Percentiles rank a stretch among this genome's conserved stretches.
These are phyloP conservation scores for Heliconius melpomene DNA, from an alignment of 1,140 invertebrate species.

Conservation along the genomic window DNA sequence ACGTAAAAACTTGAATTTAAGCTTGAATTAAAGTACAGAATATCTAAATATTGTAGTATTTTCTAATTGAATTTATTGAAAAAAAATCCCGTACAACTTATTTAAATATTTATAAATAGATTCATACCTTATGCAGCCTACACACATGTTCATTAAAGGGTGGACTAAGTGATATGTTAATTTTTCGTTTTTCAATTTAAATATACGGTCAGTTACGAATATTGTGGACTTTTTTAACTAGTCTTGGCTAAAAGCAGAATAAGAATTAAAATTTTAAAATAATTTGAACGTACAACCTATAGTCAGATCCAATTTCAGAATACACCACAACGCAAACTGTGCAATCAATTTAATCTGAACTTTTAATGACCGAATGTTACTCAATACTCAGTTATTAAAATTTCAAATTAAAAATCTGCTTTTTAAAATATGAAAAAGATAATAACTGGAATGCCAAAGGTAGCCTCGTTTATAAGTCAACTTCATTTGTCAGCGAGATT, in stretches of 20 bases:
- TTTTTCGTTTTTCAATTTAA: too few relatives aligned
- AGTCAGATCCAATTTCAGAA: background rate
- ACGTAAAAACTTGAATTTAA: too few relatives aligned
- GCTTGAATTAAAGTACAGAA: too few relatives aligned
- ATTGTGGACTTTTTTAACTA: too few relatives aligned
- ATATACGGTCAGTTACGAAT: too few relatives aligned
- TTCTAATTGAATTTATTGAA: too few relatives aligned
- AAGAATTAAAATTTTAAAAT: background rate
- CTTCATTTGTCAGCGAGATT: slow-evolving; percentile 34
- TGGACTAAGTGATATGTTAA: too few relatives aligned
- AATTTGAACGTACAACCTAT: background rate
- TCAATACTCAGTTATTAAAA: background rate
- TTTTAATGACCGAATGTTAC: background rate
- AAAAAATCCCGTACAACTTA: too few relatives aligned
- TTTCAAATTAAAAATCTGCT: background rate
- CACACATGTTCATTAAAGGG: too few relatives aligned
- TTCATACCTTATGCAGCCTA: too few relatives aligned
- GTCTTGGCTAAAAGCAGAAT: background rate
- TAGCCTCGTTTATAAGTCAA: slow-evolving; percentile 30
- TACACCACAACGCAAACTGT: background rate
- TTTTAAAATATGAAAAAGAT: background rate
- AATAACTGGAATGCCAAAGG: background rate
- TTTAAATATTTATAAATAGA: too few relatives aligned
- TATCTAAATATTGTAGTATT: too few relatives aligned
- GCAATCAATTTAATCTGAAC: background rate